Conservation (phyloP, 2,888 invertebrate genomes). For the Eupithecia inturbata region DNA sequence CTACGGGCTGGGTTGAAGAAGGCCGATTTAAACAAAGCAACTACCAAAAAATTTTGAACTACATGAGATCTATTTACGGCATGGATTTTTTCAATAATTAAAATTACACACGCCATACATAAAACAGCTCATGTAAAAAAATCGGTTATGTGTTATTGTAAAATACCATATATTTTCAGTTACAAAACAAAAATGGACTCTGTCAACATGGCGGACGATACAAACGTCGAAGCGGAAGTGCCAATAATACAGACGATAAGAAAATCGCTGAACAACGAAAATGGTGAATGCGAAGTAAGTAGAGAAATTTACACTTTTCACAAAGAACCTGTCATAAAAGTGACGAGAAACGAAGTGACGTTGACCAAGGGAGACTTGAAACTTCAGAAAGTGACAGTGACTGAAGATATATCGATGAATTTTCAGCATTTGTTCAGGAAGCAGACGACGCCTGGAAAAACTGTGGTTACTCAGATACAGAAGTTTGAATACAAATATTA, state of each 20-base stretch:
- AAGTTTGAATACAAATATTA: slow-evolving; percentile 70
- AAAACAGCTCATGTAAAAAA: too few species aligned
- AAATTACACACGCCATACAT: too few species aligned
- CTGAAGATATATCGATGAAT: slow-evolving; percentile 71
- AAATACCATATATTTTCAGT: slow-evolving; percentile 24
- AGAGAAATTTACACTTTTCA: slow-evolving; percentile 43
- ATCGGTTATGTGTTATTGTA: too few species aligned
- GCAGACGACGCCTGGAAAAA: slow-evolving; percentile 63
- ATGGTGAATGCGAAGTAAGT: slow-evolving; percentile 39
- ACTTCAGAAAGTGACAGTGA: slow-evolving; percentile 68
- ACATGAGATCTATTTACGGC: too few species aligned
- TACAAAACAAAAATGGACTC: slow-evolving; percentile 58
- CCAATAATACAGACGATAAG: slow-evolving; percentile 63
- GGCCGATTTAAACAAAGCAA: too few species aligned
- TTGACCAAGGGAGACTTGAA: slow-evolving; percentile 68
- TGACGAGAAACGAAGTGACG: slow-evolving; percentile 66
- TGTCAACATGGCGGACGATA: slow-evolving; percentile 59
- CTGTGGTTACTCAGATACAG: slow-evolving; percentile 65
- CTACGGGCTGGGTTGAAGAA: too few species aligned
- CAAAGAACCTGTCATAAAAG: slow-evolving; percentile 64
- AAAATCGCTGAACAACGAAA: slow-evolving; percentile 40
- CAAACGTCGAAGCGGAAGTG: slow-evolving; percentile 63
- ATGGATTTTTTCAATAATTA: too few species aligned
- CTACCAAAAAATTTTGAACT: too few species aligned
- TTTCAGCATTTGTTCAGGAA: slow-evolving; percentile 74